A percentile compares a stretch with the other conserved stretches of the same genome.
Conservation (phyloP, 2,888 invertebrate genomes). For the Ectobius pallidus region DNA sequence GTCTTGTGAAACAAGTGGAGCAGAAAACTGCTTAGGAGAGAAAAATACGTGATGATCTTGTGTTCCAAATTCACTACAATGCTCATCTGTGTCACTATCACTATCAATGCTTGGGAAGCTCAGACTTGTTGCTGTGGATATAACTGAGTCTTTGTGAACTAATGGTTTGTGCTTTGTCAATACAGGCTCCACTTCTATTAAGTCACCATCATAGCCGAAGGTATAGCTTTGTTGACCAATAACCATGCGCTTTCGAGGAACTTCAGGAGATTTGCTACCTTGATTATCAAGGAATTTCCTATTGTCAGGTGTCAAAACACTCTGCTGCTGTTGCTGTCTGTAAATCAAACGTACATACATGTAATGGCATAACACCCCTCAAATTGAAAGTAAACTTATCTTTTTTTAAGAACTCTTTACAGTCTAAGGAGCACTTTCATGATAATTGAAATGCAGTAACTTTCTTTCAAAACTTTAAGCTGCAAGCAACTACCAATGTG, state of each 20-base stretch:
- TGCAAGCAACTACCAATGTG: too few relatives aligned
- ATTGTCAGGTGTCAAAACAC: constrained; percentile 54
- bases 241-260: constrained; percentile 49
- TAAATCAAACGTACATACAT: too few relatives aligned
- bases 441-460: too few relatives aligned
- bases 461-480: too few relatives aligned
- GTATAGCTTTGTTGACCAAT: constrained; percentile 52
- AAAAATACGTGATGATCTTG: not conserved
- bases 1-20: not conserved
- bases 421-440: too few relatives aligned
- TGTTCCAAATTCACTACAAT: constrained; percentile 16
- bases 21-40: not conserved
- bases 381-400: not conserved
- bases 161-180: constrained; percentile 28
- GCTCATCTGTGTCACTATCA: constrained; percentile 41
- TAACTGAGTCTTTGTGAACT: constrained; percentile 39
- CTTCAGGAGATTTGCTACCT: constrained; percentile 47
- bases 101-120: constrained; percentile 40
- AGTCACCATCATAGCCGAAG: constrained; percentile 51
- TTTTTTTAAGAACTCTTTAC: too few relatives aligned
- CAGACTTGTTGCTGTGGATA: constrained; percentile 37
- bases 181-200: constrained; percentile 47
- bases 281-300: constrained; percentile 52
- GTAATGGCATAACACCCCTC: constrained; percentile 32
- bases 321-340: constrained; percentile 38